phyloP scores from a whole-genome alignment of 2,888 invertebrate species.

The Allolobophora icterica region DNA sequence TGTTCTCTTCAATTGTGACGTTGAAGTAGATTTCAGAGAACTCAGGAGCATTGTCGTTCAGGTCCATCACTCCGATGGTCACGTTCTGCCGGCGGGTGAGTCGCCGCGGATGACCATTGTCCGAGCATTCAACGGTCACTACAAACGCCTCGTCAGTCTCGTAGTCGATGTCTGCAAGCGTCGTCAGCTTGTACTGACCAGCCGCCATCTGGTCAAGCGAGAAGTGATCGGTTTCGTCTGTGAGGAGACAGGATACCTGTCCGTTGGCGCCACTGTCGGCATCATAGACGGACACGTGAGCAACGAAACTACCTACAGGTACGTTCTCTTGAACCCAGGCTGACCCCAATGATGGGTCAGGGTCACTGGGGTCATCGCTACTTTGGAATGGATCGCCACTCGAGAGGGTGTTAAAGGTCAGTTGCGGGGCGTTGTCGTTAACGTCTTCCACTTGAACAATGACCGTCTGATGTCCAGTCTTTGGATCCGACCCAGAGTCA shows the following conservation, averaged over 20 bases:
- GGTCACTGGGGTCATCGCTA: not conserved
- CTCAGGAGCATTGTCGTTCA: conserved; percentile 40
- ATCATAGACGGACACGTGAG: conserved; percentile 43
- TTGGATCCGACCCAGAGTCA: conserved; percentile 40
- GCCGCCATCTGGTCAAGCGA: conserved; percentile 1
- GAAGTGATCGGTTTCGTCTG: conserved; percentile 6
- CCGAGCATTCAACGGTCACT: conserved; percentile 37
- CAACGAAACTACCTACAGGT: conserved; percentile 41
- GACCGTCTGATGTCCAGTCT: conserved; percentile 36
- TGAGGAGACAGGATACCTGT: not conserved
- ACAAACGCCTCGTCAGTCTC: conserved; percentile 34
- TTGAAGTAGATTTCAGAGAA: conserved; percentile 31
- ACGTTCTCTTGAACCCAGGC: conserved; percentile 43
- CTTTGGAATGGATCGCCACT: not conserved
- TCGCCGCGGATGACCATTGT: conserved; percentile 24
- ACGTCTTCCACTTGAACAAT: conserved; percentile 42
- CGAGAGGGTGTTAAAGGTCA: conserved; percentile 39
- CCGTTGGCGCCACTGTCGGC: conserved; percentile 35
- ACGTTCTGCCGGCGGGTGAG: not conserved
- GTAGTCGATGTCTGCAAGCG: conserved; percentile 31
- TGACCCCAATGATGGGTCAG: not conserved
- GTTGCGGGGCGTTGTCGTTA: conserved; percentile 44
- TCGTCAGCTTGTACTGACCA: conserved; percentile 38
- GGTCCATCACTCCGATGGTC: conserved; percentile 31
- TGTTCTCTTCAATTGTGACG: conserved; percentile 33